phyloP scores from a whole-genome alignment of 2,888 invertebrate species.

The Unio delphinus region DNA sequence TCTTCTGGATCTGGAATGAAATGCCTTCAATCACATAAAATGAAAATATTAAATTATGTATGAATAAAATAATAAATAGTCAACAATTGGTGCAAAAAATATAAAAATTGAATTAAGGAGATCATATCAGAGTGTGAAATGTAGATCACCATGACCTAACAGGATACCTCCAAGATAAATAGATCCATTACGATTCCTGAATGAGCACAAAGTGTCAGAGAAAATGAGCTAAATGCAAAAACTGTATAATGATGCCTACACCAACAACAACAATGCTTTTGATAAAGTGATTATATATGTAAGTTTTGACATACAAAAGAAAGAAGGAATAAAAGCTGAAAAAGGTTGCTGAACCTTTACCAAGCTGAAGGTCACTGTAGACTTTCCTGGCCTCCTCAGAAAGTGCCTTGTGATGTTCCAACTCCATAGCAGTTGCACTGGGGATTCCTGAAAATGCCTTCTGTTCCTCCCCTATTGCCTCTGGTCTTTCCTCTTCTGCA shows the following conservation, averaged over 20 bases:
- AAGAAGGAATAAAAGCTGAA: too few relatives aligned
- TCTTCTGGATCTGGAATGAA: slow-evolving; percentile 6
- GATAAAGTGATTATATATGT: not conserved
- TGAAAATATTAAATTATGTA: not conserved
- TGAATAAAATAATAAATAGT: too few relatives aligned
- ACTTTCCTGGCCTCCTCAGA: slow-evolving; percentile 52
- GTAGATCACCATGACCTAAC: not conserved
- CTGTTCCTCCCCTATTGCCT: slow-evolving; percentile 29
- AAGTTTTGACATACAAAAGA: too few relatives aligned
- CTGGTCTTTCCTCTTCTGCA: slow-evolving; percentile 27
- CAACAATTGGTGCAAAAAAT: too few relatives aligned
- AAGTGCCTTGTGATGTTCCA: slow-evolving; percentile 42
- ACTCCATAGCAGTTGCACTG: slow-evolving; percentile 39
- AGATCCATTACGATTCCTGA: not conserved
- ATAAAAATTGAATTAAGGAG: too few relatives aligned
- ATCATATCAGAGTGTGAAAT: not conserved
- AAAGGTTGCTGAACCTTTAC: slow-evolving; percentile 4
- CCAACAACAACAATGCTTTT: not conserved
- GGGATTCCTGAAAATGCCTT: slow-evolving; percentile 19
- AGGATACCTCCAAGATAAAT: not conserved
- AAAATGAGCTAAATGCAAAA: not conserved
- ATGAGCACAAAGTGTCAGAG: not conserved
- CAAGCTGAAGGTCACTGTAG: slow-evolving; percentile 47
- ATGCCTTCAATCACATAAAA: slow-evolving; percentile 11
- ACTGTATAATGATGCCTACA: not conserved